Conservation (phyloP, 2,888 invertebrate species). For the Argyresthia albistria region DNA sequence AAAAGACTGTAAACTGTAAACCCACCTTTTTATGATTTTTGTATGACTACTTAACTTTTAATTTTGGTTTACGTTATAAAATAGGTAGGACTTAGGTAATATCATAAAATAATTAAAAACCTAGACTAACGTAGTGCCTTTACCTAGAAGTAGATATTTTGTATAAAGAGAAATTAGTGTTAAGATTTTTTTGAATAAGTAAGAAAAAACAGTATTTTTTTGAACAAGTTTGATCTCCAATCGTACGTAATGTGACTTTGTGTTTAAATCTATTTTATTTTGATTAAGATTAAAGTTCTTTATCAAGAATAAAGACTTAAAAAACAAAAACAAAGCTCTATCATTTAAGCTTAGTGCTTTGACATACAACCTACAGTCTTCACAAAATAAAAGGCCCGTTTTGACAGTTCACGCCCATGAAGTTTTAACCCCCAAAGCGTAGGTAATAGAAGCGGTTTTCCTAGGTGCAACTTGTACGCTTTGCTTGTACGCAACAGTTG, state of each 20-base stretch:
- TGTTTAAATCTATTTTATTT: not conserved
- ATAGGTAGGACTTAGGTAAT: not conserved
- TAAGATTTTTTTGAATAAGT: conserved; percentile 3
- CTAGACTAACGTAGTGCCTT: not conserved
- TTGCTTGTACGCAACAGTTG: no score
- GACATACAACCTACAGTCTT: no score
- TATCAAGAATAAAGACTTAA: no score
- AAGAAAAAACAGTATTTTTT: conserved; percentile 5
- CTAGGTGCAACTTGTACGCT: no score
- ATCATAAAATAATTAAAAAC: not conserved
- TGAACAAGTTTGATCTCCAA: not conserved
- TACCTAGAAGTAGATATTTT: not conserved
- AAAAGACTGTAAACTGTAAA: not conserved
- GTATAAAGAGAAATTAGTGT: conserved; percentile 7
- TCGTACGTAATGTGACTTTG: not conserved
- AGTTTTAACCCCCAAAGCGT: no score
- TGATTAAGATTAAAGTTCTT: no score
- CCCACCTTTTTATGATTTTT: not conserved
- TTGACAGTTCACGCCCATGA: no score
- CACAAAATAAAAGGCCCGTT: no score
- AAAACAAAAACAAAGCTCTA: no score
- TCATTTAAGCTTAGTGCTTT: no score
- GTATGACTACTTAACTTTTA: not conserved
- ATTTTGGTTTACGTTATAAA: not conserved
- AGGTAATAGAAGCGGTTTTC: no score